phyloP scores from a whole-genome alignment of 2,797 vertebrate genomes.

The Falco peregrinus region DNA sequence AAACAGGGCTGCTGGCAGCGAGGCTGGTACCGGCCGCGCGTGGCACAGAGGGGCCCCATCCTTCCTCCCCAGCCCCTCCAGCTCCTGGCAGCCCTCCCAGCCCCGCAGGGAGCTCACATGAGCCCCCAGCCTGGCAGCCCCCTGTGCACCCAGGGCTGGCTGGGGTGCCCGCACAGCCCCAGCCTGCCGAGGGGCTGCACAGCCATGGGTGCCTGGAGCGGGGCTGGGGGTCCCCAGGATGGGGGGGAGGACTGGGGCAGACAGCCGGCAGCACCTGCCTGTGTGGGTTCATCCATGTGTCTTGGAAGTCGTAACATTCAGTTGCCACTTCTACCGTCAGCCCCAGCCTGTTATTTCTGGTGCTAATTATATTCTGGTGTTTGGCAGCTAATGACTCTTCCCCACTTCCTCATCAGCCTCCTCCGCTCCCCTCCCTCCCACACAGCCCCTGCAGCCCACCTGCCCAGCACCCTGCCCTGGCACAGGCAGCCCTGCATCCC shows the following conservation, averaged over 20 bases:
- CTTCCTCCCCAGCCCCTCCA: not conserved
- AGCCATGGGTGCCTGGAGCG: fast-evolving
- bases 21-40: not conserved
- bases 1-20: constrained; percentile 7
- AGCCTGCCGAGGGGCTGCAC: not conserved
- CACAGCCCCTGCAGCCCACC: not conserved
- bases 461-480: not conserved
- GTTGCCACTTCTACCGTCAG: constrained; percentile 47
- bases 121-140: not conserved
- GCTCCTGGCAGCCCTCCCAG: not conserved
- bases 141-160: fast-evolving
- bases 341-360: constrained; percentile 58
- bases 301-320: constrained; percentile 7
- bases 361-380: constrained; percentile 52
- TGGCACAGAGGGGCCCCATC: not conserved
- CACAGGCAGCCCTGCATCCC: not conserved
- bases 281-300: constrained; percentile 50
- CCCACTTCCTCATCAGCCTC: constrained; percentile 44
- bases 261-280: constrained; percentile 15
- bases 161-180: too few relatives aligned
- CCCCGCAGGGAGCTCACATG: fast-evolving
- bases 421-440: not conserved
- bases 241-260: not conserved
- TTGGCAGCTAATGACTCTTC: constrained; percentile 64
- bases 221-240: not conserved